Evolutionary conservation across 2,797 vertebrate genomes (phyloP).

Genomic region (Myotis daubentonii): DNA sequence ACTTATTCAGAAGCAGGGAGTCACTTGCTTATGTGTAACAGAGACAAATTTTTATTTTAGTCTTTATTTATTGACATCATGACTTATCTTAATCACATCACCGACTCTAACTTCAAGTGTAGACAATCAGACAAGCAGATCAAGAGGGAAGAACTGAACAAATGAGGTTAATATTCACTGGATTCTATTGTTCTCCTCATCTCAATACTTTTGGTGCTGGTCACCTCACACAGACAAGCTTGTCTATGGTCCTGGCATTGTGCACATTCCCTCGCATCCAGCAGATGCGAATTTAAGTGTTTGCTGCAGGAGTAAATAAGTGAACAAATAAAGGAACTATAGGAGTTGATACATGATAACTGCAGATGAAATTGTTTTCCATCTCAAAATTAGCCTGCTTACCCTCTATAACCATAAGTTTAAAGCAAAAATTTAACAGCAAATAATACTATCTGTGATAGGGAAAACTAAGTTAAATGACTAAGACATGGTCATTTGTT

Average conservation of each 20-base stretch:
- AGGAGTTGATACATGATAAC: background rate
- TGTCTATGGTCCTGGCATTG: background rate
- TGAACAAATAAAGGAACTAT: background rate
- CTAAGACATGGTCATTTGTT: background rate
- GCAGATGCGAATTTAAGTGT: background rate
- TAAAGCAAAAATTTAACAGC: background rate
- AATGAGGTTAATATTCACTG: background rate
- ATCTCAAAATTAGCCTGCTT: background rate
- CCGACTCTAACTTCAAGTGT: background rate
- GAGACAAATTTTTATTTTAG: background rate
- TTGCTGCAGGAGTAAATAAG: background rate
- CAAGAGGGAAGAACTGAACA: background rate
- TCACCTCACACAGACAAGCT: background rate
- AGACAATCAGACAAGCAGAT: background rate
- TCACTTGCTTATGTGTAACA: background rate
- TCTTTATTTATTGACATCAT: background rate
- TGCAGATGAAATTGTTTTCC: background rate
- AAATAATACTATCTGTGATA: background rate
- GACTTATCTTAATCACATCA: background rate
- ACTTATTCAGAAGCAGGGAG: background rate
- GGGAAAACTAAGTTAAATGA: background rate
- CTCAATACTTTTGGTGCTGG: background rate
- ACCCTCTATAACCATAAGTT: background rate
- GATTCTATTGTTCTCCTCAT: background rate
- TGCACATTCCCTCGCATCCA: rapidly evolving